Evolutionary conservation across 2,113 vertebrate species (phyloP).

Genomic region (Cacatua alba): DNA sequence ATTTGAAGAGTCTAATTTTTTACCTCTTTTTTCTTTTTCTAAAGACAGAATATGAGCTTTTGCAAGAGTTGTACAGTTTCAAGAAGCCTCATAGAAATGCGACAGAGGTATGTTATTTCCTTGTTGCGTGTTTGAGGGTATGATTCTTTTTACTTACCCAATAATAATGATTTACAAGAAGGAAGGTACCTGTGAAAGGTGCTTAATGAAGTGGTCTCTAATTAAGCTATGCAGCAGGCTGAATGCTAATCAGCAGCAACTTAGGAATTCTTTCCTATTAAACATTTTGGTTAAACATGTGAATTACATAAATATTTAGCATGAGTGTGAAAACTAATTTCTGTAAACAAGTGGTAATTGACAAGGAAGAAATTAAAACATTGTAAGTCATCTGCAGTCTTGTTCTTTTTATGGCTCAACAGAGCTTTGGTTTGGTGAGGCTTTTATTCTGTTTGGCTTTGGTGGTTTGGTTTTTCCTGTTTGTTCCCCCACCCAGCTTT

Average conservation of each 20-base stretch:
- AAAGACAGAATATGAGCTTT: constrained; percentile 89
- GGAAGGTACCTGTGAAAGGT: not conserved
- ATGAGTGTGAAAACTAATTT: not conserved
- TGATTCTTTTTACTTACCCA: not conserved
- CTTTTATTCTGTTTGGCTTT: not conserved
- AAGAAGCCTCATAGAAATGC: constrained; percentile 78
- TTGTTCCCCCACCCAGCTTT: not conserved
- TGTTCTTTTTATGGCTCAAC: not conserved
- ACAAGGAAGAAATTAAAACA: not conserved
- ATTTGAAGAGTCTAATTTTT: not conserved
- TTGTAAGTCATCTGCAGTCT: not conserved
- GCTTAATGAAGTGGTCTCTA: constrained; percentile 6
- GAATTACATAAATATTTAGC: not conserved
- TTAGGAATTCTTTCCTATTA: not conserved
- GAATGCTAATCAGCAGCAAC: not conserved
- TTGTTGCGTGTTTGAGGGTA: not conserved
- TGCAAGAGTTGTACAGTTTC: constrained; percentile 91
- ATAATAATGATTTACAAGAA: not conserved
- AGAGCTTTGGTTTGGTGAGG: not conserved
- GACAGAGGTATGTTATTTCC: constrained; percentile 78
- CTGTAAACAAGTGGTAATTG: not conserved
- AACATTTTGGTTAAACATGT: not conserved
- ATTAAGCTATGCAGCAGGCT: not conserved
- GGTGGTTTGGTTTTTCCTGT: not conserved
- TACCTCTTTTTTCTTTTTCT: not conserved